Percentiles rank a stretch among this genome's conserved stretches.
Conservation (phyloP, 2,113 vertebrate species). For the Melozone crissalis region DNA sequence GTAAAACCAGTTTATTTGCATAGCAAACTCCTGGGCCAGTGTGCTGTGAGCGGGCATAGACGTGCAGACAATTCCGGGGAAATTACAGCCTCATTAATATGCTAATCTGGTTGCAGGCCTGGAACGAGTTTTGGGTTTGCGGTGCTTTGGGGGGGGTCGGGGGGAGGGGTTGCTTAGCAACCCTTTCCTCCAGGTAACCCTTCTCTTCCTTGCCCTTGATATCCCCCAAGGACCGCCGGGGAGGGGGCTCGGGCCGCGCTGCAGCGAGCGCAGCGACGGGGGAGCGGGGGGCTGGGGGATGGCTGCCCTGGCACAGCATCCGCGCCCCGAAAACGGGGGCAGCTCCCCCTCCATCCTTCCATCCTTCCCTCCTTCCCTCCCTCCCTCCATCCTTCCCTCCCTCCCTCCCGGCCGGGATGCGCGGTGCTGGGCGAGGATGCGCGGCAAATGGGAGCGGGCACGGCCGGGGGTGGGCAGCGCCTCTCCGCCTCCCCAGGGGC, state of each 20-base stretch:
- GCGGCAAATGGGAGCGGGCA: background rate
- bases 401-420: background rate
- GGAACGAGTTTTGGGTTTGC: conserved; percentile 84
- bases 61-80: conserved; percentile 81
- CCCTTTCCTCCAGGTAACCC: conserved; percentile 84
- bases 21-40: conserved; percentile 87
- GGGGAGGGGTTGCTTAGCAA: conserved; percentile 79
- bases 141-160: conserved; percentile 66
- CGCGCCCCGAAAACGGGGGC: background rate
- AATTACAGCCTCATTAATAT: conserved; percentile 90
- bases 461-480: too few species aligned
- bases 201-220: conserved; percentile 82
- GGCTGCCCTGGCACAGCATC: background rate
- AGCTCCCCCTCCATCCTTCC: background rate
- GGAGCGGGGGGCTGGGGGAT: background rate
- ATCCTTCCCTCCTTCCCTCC: too few species aligned
- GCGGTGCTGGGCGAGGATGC: background rate
- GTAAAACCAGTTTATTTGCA: conserved; percentile 89
- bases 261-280: conserved; percentile 51
- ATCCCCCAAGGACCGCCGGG: conserved; percentile 76
- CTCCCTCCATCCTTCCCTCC: too few species aligned
- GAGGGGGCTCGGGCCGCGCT: conserved; percentile 66
- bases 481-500: rapidly evolving
- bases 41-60: conserved; percentile 78
- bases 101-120: conserved; percentile 87